phyloP scores from a whole-genome alignment of 2,113 vertebrate genomes.

The Corythaixoides concolor region DNA sequence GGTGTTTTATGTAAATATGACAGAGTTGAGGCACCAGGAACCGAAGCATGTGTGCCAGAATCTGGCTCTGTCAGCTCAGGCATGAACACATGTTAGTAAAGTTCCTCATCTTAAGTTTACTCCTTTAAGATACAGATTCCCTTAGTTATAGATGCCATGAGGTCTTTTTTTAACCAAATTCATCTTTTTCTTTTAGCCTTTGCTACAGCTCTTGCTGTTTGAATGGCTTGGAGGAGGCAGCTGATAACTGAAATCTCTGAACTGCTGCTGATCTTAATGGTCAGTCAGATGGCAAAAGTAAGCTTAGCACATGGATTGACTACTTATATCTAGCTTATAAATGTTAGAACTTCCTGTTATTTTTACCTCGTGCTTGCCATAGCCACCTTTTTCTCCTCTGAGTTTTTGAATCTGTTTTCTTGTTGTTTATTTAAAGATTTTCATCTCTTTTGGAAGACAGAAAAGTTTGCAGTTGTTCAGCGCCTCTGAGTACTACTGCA shows the following conservation, averaged over 20 bases:
- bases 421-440: neutral
- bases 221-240: neutral
- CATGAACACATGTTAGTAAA: rapidly evolving
- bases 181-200: neutral
- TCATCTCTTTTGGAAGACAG: neutral
- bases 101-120: neutral
- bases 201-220: neutral
- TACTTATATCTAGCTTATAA: neutral
- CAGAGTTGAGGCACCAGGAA: neutral
- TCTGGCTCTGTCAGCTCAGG: neutral
- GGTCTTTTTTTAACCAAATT: neutral
- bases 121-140: neutral
- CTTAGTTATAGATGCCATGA: neutral
- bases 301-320: neutral
- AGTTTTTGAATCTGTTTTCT: neutral
- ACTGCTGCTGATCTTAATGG: neutral
- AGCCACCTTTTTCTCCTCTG: neutral
- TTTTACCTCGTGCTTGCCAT: neutral
- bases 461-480: neutral
- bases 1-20: neutral
- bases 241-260: neutral
- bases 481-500: neutral
- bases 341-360: neutral
- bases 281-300: neutral
- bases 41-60: rapidly evolving